Evolutionary conservation across 2,797 vertebrate genomes (phyloP), one percentile per base, ranked within the genome.

Genomic region (Muraenolepis orangiensis): DNA sequence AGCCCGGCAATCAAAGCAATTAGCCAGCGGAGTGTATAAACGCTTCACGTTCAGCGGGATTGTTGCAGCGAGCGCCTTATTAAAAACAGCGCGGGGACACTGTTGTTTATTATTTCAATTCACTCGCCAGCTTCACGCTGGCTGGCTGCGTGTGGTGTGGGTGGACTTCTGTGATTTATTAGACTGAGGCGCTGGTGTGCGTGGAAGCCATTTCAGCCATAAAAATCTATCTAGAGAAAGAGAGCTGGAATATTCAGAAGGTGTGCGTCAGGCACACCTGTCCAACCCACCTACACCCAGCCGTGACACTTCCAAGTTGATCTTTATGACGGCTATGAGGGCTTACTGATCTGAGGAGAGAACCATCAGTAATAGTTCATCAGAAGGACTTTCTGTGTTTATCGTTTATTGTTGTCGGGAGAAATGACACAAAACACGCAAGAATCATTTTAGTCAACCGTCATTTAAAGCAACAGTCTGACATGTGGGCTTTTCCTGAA

Each of bases 51-150:
- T 75, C n/a, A 29, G 73, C 16, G 5, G 73, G 78, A 79, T 74
- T 69, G 72, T 73, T 68, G n/a, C 78, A 10, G 57, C 3, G n/a
- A 69, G 69, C 46, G 51, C 71, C 75, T 77, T 66, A 77, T 83
- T 83, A 79, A 87, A 85, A 78, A 51, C 57, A 64, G 79, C 76
- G 78, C 68, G 14, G 72, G 76, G 69, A 70, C 71, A 57, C 71
- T 79, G 68, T 72, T 84, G 78, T 88, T 87, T 87, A 87, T 79
- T 73, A 73, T 84, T 81, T 81, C 71, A 82, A 69, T 88, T 79
- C 71, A 77, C 82, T 80, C 78, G 68, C n/a, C n/a, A 11, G 10
- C 70, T 34, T 28, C 74, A 74, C 11, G 81, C 75, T 82, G 72
- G n/a, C n/a, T n/a, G 57, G 66, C 74, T 68, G 72, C 72, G 8